Base-by-base conservation (phyloP, 2,113 vertebrate species). In the Neolamprologus ventralis region DNA sequence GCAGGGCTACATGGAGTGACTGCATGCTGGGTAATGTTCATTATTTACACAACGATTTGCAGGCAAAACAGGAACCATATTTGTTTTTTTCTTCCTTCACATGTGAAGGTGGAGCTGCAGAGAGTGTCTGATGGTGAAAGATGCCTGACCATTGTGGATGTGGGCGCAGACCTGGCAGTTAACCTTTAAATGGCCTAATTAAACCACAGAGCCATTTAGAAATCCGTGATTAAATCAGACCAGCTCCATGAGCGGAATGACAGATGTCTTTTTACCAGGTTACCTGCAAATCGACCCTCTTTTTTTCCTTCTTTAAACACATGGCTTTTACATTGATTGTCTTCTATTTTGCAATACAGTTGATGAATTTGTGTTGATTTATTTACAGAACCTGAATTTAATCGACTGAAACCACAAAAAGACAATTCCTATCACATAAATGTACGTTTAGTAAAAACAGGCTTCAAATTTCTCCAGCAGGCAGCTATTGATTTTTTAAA, bases 111-210 rank as follows among this genome's bases (percentile, higher is more conserved):
- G 54, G 28, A 73, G 57, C 53, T 80, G 84, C 87, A 53, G 84
- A 73, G 57, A 31, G 51, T 85, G 89, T 84, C 19, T 2, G 17
- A 49, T n/a, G 60, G 83, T 88, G 90, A 92, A 83, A 82, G 85
- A 93, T 86, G 68, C 45, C 53, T 84, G 86, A 85, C 42, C 12
- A 7, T 10, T n/a, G 33, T 85, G 84, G 83, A 89, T 33, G 89
- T 83, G 86, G 55, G 81, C 14, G 82, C 89, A 89, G 84, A 89
- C 89, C 93, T 82, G 90, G 93, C 92, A 91, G 92, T 95, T 96
- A 95, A 95, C 95, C 94, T 95, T 95, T 95, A 87, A 95, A 92
- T 89, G 92, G 89, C 83, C 91, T 95, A 93, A 96, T 95, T 94
- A 95, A 94, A 95, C 85, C 85, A 73, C 90, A 90, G 71, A 85